Evolutionary conservation across 1,140 invertebrate species (phyloP).

Genomic region (Aricia agestis): DNA sequence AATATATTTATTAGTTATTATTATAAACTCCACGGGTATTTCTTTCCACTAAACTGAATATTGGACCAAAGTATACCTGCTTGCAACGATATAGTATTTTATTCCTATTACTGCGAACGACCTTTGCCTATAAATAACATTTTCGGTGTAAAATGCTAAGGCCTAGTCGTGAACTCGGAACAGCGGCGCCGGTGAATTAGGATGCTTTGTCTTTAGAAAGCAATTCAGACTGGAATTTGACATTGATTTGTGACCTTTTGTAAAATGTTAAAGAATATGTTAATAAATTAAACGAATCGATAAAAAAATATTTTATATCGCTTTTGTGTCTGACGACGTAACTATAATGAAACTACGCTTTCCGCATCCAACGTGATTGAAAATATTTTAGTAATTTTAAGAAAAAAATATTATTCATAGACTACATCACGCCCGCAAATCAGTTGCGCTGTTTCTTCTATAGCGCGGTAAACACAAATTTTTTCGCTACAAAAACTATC

Average conservation of each 20-base stretch:
- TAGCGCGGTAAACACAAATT: no score
- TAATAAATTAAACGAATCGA: slow-evolving; percentile 6
- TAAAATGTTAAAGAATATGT: slow-evolving; percentile 1
- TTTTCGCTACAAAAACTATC: no score
- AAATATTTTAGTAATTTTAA: no score
- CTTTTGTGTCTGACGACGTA: no score
- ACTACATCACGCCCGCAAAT: no score
- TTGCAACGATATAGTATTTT: not conserved
- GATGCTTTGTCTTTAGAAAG: slow-evolving; percentile 3
- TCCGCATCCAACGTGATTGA: no score
- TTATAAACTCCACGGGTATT: no score
- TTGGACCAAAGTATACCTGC: no score
- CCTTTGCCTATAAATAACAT: not conserved
- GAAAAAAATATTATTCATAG: no score
- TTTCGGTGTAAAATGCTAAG: not conserved
- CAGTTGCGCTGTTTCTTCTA: no score
- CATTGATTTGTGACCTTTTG: not conserved
- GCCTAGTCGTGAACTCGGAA: not conserved
- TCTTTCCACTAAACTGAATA: no score
- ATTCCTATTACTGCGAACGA: not conserved
- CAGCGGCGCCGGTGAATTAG: not conserved
- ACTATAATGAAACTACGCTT: no score
- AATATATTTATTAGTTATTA: not conserved
- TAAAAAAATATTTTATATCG: slow-evolving; percentile 15
- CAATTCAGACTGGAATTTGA: not conserved